Conservation (phyloP, 2,113 vertebrate species). For the Chroicocephalus ridibundus region DNA sequence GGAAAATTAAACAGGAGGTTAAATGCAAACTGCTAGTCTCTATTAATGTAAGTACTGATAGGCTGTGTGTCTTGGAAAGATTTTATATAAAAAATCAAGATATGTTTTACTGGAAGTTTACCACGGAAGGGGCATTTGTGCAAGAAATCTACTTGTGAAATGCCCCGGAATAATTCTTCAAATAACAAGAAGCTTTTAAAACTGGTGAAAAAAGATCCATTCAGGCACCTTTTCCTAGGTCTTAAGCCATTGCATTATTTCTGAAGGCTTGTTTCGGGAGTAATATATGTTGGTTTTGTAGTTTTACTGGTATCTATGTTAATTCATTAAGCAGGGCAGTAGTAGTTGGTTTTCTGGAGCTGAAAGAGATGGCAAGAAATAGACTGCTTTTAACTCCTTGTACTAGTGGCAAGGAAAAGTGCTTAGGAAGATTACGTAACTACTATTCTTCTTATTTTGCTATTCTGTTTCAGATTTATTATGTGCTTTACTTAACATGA, state of each 20-base stretch:
- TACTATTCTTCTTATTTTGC: not conserved
- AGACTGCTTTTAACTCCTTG: not conserved
- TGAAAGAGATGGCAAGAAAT: not conserved
- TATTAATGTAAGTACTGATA: not conserved
- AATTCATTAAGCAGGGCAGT: not conserved
- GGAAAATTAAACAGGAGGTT: not conserved
- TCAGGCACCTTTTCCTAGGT: not conserved
- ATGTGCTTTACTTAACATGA: not conserved
- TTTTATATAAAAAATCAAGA: not conserved
- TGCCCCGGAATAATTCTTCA: not conserved
- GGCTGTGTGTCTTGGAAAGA: not conserved
- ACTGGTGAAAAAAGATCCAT: not conserved
- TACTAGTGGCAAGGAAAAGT: not conserved
- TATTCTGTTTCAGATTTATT: not conserved
- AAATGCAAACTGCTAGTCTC: not conserved
- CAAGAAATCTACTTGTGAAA: not conserved
- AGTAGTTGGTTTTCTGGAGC: not conserved
- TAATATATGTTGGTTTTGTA: not conserved
- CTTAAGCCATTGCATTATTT: not conserved
- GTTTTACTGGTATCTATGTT: not conserved
- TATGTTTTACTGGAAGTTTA: not conserved
- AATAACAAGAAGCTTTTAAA: not conserved
- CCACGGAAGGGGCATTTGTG: not conserved
- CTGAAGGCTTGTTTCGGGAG: not conserved
- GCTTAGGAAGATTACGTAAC: not conserved